These are phyloP conservation scores for Heliconius erato DNA, from an alignment of 2,888 invertebrate genomes.

Conservation along the genomic window DNA sequence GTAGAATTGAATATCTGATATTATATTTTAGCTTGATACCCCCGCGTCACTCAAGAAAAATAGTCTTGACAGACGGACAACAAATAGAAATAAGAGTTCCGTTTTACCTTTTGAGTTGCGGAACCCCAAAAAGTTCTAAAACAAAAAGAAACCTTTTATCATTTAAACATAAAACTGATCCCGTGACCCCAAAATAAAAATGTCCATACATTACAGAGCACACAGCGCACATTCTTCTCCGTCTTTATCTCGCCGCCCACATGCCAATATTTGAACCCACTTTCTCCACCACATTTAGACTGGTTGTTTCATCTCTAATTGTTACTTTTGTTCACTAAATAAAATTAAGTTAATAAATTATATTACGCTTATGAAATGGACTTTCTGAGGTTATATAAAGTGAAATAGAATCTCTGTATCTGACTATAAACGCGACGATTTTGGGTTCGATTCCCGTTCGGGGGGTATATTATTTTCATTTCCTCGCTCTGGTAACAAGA, in stretches of 20 bases:
- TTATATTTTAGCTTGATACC: no score
- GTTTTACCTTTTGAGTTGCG: no score
- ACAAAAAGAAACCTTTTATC: neutral
- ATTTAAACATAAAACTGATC: neutral
- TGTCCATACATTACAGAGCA: neutral
- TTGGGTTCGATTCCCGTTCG: no score
- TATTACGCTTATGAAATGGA: neutral
- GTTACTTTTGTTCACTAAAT: neutral
- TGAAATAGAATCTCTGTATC: no score
- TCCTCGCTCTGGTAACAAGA: no score
- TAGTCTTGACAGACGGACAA: no score
- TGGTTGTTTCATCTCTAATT: constrained; percentile 12
- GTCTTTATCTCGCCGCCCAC: constrained; percentile 32
- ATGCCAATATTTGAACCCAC: constrained; percentile 30
- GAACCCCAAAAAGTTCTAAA: no score
- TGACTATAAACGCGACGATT: no score
- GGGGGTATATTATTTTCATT: no score
- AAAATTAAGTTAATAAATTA: neutral
- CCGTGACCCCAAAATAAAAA: constrained; percentile 2
- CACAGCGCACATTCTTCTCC: neutral
- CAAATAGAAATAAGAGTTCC: no score
- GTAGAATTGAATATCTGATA: no score
- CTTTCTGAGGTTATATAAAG: neutral
- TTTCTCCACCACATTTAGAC: constrained; percentile 35
- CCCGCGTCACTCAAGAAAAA: no score